Evolutionary conservation across 2,888 invertebrate species (phyloP).

Genomic region (Capitulum mitella): DNA sequence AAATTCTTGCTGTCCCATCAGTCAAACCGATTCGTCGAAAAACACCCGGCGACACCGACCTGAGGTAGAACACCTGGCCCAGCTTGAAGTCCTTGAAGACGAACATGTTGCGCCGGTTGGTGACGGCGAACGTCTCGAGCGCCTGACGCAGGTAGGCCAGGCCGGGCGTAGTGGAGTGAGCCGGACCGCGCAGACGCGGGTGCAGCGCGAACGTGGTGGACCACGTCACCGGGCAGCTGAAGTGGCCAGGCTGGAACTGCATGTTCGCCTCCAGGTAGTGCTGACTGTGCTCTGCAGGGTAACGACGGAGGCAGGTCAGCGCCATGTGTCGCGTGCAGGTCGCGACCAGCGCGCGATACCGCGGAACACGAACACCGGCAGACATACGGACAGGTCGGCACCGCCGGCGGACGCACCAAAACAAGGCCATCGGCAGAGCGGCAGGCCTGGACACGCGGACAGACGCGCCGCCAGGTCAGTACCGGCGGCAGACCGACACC

Average conservation of each 20-base stretch:
- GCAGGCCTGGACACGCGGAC: too few relatives aligned
- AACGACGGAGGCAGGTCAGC: background rate
- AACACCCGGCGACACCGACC: constrained; percentile 37
- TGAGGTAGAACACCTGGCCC: constrained; percentile 42
- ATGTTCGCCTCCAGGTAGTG: constrained; percentile 45
- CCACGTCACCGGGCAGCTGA: constrained; percentile 67
- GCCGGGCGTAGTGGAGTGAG: constrained; percentile 36
- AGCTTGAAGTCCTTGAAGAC: constrained; percentile 59
- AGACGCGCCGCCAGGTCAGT: too few relatives aligned
- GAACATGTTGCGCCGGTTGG: constrained; percentile 67
- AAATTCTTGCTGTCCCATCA: too few relatives aligned
- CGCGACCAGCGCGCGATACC: too few relatives aligned
- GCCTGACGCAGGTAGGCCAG: constrained; percentile 56
- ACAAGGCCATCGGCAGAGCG: too few relatives aligned
- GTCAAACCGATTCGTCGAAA: too few relatives aligned
- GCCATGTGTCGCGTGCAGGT: too few relatives aligned
- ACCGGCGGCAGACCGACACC: too few relatives aligned
- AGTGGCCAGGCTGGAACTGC: constrained; percentile 58
- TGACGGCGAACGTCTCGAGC: constrained; percentile 60
- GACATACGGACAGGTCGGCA: too few relatives aligned
- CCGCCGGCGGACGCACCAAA: too few relatives aligned
- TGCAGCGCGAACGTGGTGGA: constrained; percentile 60
- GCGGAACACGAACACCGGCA: too few relatives aligned
- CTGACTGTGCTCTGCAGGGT: constrained; percentile 31
- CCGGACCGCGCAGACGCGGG: constrained; percentile 54